phyloP scores from a whole-genome alignment of 1,140 invertebrate genomes.

The Chionoecetes opilio region DNA sequence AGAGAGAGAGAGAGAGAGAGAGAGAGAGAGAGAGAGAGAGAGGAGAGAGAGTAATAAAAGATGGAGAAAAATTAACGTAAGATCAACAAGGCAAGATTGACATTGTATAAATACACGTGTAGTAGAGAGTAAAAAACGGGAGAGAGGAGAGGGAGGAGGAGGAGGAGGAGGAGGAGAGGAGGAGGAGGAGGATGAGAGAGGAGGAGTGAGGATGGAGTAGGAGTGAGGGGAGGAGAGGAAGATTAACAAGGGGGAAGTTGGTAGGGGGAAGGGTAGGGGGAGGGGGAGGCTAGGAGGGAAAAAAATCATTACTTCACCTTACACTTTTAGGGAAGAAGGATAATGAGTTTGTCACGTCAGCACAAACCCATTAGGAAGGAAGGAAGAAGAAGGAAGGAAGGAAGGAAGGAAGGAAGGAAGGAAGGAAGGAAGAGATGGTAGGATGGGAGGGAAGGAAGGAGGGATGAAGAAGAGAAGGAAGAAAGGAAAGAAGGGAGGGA shows the following conservation, averaged over 20 bases:
- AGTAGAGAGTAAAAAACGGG: not conserved
- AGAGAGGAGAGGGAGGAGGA: not conserved
- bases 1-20: not conserved
- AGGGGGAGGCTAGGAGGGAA: not conserved
- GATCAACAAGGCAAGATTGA: too few relatives aligned
- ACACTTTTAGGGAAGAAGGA: not conserved
- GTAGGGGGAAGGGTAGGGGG: not conserved
- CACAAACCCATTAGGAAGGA: slow-evolving; percentile 84
- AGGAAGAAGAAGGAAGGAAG: not conserved
- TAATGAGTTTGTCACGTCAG: slow-evolving; percentile 82
- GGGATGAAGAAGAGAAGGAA: not conserved
- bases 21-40: not conserved
- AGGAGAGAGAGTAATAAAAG: not conserved
- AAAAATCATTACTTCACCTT: slow-evolving; percentile 20
- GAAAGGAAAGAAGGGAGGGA: not conserved
- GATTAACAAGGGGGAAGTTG: not conserved
- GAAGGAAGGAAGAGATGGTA: too few relatives aligned
- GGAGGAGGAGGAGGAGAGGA: not conserved
- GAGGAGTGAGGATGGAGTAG: not conserved
- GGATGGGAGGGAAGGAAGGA: not conserved
- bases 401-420: not conserved
- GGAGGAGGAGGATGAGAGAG: not conserved
- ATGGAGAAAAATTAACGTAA: not conserved
- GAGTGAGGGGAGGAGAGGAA: not conserved
- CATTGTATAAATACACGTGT: too few relatives aligned